phyloP scores from a whole-genome alignment of 2,797 vertebrate species.

The Artibeus jamaicensis region DNA sequence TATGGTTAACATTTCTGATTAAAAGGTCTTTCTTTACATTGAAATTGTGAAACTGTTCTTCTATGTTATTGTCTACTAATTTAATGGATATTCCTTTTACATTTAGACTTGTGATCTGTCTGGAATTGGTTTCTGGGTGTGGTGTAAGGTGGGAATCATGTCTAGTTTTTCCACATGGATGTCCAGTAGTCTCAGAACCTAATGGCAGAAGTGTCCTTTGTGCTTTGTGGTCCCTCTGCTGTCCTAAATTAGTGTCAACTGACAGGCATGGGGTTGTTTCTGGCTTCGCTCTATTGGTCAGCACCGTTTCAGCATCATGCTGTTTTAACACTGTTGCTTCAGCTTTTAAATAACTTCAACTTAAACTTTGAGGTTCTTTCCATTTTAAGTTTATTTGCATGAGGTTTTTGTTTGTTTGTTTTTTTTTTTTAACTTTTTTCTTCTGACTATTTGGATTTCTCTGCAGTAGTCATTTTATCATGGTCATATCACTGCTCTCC shows the following conservation, averaged over 20 bases:
- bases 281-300: too few relatives aligned
- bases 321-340: neutral
- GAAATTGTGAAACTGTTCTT: neutral
- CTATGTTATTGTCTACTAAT: fast-evolving
- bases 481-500: too few relatives aligned
- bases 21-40: neutral
- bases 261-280: neutral
- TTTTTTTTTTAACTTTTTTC: too few relatives aligned
- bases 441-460: neutral
- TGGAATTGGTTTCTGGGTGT: neutral
- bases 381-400: neutral
- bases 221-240: neutral
- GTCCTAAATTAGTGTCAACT: neutral
- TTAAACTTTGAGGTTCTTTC: neutral
- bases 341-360: neutral
- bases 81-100: neutral
- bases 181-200: neutral
- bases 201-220: neutral
- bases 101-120: too few relatives aligned
- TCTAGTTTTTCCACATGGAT: neutral
- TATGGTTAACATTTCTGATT: neutral
- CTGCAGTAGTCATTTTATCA: neutral
- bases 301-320: too few relatives aligned
- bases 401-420: neutral
- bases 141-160: neutral